Conservation (phyloP, 2,888 invertebrate species). For the Drosophila infuscata region DNA sequence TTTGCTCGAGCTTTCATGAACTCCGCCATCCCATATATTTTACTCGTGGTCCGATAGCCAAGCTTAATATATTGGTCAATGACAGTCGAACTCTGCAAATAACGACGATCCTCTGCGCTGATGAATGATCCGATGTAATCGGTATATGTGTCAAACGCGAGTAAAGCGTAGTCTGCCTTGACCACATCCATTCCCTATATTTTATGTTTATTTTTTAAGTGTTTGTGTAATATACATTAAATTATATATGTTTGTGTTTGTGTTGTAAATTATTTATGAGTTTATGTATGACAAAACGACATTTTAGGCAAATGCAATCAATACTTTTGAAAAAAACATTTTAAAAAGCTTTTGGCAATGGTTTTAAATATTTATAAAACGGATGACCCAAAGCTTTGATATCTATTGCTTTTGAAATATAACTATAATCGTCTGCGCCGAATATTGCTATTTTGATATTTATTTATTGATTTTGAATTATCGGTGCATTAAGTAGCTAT, state of each 20-base stretch:
- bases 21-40: constrained; percentile 14
- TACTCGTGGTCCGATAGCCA: constrained; percentile 13
- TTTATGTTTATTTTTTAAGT: background rate
- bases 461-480: background rate
- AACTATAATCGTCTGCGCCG: background rate
- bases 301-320: background rate
- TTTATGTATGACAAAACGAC: background rate
- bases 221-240: background rate
- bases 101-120: constrained; percentile 13
- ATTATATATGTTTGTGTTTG: constrained; percentile 3
- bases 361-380: background rate
- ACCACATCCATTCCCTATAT: constrained; percentile 1
- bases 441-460: background rate
- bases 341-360: background rate
- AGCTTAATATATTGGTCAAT: constrained; percentile 17
- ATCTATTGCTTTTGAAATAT: background rate
- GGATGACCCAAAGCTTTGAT: background rate
- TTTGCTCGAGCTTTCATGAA: background rate
- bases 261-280: background rate
- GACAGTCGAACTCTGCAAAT: background rate
- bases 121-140: constrained; percentile 30
- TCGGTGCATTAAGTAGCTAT: background rate
- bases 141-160: constrained; percentile 11
- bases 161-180: constrained; percentile 12
- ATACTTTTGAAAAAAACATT: background rate